Evolutionary conservation across 1,140 invertebrate species (phyloP).

Genomic region (Varroa destructor): DNA sequence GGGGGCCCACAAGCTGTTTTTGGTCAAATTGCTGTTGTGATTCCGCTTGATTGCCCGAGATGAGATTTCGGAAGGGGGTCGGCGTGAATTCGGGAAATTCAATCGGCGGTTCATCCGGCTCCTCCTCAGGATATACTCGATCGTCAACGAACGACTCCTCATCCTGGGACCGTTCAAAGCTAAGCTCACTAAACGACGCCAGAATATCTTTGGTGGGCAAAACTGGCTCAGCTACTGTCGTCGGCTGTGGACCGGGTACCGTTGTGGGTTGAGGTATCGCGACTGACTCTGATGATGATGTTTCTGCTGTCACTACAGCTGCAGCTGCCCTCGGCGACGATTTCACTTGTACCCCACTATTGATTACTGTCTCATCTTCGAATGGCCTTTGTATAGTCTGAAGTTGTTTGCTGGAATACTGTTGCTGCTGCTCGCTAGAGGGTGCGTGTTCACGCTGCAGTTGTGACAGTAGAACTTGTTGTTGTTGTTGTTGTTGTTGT

Average conservation of each 20-base stretch:
- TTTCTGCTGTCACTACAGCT: constrained; percentile 14
- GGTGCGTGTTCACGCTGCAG: neutral
- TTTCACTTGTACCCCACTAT: neutral
- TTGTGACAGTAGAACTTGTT: constrained; percentile 22
- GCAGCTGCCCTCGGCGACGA: neutral
- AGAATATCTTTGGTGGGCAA: constrained; percentile 9
- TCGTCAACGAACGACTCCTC: constrained; percentile 18
- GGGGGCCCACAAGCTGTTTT: no score
- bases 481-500: constrained; percentile 3
- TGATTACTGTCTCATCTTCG: neutral
- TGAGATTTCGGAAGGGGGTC: constrained; percentile 17
- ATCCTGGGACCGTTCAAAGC: constrained; percentile 19
- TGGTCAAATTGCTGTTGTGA: constrained; percentile 15
- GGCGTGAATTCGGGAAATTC: constrained; percentile 26
- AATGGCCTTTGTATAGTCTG: no score
- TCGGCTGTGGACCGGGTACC: neutral
- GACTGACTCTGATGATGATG: neutral
- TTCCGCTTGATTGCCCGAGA: constrained; percentile 30
- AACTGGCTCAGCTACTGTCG: neutral
- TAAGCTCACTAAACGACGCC: constrained; percentile 16
- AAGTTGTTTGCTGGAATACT: neutral
- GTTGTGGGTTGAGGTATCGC: neutral
- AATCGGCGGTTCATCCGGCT: constrained; percentile 13
- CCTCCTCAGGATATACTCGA: constrained; percentile 25
- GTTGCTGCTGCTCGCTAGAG: constrained; percentile 9